Base-by-base conservation (phyloP, 2,888 invertebrate species). In the Andrena minutula region DNA sequence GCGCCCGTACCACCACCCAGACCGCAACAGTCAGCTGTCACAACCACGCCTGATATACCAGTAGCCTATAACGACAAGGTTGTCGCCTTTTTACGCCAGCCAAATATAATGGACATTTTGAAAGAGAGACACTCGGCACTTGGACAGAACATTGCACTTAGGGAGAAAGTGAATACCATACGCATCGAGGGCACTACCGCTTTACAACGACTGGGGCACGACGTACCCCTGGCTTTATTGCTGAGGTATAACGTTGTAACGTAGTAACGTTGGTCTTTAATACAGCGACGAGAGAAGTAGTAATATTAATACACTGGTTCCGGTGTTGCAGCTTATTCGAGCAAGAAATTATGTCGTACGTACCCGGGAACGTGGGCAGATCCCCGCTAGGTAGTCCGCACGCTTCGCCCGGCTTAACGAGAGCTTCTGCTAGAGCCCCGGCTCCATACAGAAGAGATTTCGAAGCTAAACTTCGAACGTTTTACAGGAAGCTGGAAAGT, bases 331-430 rank as follows among this genome's bases (percentile, higher is more conserved):
- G 99, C 95, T 96, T 99, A 92, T 99, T 99, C 95, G 99, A 99
- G 94, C 98, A 99, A 95, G 99, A 99, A 96, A 99, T 99, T 93
- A 98, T 99, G 99, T 98, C 98, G 90, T 99, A 98, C 95, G 97
- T 99, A 92, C 99, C 98, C 84, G 93, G 94, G 3, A 94, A 93
- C 64, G 93, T 94, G 89, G 94, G 93, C 32, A 92, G 95, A 88
- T 95, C 95, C 89, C 96, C 95, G 64, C 89, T 95, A 78, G 95
- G 95, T 69, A 96, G 96, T 76, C 96, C 96, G 63, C 96, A 97
- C 83, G 97, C 97, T 61, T 98, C 98, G 1, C 98, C 98, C 8
- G 97, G 97, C 66, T 95, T 97, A 77, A 96, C 97, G 32, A 95
- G 97, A 84, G 95, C 96, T 87, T 96, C 96, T 64, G 97, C 96